A percentile compares a stretch with the other conserved stretches of the same genome.
phyloP scores from a whole-genome alignment of 2,797 vertebrate species.

The Lagocephalus sceleratus region DNA sequence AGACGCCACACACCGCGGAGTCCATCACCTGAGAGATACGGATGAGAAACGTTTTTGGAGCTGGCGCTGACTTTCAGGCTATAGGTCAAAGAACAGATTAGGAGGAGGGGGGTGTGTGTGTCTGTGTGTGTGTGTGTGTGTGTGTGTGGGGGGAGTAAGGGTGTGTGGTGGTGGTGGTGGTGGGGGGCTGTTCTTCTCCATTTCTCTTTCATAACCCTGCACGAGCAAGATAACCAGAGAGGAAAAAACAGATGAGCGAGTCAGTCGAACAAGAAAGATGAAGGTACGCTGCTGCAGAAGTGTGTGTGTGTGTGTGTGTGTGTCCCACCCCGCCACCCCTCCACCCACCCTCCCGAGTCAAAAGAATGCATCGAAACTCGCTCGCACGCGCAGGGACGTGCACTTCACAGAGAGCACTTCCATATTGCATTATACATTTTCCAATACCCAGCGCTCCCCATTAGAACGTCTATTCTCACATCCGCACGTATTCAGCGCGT shows the following conservation, averaged over 20 bases:
- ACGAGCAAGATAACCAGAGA: conserved; percentile 41
- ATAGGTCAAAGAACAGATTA: conserved; percentile 59
- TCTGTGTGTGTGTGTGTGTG: too few relatives aligned
- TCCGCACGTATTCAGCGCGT: conserved; percentile 16
- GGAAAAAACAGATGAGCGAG: conserved; percentile 34
- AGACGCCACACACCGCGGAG: conserved; percentile 39
- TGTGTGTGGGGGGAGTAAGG: too few relatives aligned
- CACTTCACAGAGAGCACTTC: conserved; percentile 12
- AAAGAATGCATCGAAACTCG: neutral
- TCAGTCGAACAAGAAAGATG: conserved; percentile 20
- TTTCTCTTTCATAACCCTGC: conserved; percentile 37
- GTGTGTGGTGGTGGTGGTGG: too few relatives aligned
- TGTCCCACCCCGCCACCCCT: too few relatives aligned
- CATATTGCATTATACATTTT: conserved; percentile 49
- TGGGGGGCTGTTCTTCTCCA: conserved; percentile 26
- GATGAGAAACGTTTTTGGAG: conserved; percentile 46
- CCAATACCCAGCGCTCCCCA: conserved; percentile 38
- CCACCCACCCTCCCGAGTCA: neutral
- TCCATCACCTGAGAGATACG: conserved; percentile 38
- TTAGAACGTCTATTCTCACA: conserved; percentile 33
- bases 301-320: neutral
- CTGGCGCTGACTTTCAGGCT: conserved; percentile 25
- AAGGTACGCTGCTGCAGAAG: conserved; percentile 2
- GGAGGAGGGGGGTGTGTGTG: too few relatives aligned
- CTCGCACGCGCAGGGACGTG: conserved; percentile 9